These are phyloP conservation scores for Paramisgurnus dabryanus DNA, from an alignment of 2,113 vertebrate genomes.

Conservation along the genomic window DNA sequence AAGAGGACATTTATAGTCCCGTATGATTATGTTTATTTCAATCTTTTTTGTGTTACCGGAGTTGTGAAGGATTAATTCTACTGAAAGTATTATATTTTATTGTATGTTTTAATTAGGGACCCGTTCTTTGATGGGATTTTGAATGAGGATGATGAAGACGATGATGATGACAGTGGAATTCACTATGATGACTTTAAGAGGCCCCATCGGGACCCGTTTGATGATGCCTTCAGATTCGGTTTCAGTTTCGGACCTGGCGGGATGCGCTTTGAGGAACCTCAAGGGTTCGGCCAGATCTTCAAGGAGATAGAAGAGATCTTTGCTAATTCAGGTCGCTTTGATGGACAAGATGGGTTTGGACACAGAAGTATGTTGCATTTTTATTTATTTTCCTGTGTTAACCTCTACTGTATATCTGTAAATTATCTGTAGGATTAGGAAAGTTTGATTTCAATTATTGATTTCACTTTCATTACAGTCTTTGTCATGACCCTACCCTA, in stretches of 20 bases:
- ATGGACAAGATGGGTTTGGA: constrained; percentile 51
- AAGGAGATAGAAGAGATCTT: constrained; percentile 77
- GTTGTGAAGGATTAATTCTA: not conserved
- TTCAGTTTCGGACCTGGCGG: constrained; percentile 72
- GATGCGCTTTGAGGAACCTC: constrained; percentile 69
- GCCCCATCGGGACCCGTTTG: constrained; percentile 63
- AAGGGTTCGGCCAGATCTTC: constrained; percentile 69
- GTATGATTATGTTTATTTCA: no score
- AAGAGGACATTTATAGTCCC: no score
- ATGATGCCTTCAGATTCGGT: constrained; percentile 70
- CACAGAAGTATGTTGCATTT: constrained; percentile 53
- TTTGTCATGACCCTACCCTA: no score
- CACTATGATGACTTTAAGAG: constrained; percentile 51
- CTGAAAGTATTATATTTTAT: not conserved
- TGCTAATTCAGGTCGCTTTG: constrained; percentile 63
- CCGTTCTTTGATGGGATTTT: constrained; percentile 76
- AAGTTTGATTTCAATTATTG: no score
- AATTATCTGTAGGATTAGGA: no score
- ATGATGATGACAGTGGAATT: constrained; percentile 52
- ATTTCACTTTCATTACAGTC: no score
- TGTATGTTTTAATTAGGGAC: constrained; percentile 61
- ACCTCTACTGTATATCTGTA: not conserved
- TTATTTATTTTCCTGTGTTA: not conserved
- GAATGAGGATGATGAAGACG: constrained; percentile 69
- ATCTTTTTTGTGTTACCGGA: no score